Base-by-base conservation (phyloP, 2,888 invertebrate species). In the Petrolisthes manimaculis region DNA sequence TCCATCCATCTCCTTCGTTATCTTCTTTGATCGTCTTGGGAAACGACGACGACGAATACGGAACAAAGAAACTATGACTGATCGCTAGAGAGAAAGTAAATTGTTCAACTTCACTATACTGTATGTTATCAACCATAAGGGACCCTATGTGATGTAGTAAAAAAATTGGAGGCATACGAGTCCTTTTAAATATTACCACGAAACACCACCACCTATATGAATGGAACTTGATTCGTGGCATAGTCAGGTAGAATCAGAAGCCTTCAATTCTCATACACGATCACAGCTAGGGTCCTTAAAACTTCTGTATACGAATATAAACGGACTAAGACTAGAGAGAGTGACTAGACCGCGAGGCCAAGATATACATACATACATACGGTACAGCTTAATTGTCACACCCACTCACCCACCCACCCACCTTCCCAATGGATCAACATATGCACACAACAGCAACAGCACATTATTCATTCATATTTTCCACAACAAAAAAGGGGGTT, bases 281-380 rank as follows among this genome's bases (percentile, higher is more conserved):
- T 37, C 37, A 37, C 37, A 37, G n/a, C n/a, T n/a, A n/a, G 37
- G 37, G 37, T 37, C 37, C 37, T 37, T 37, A 37, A 37, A 71
- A 71, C 71, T 71, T 71, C 71, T n/a, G 71, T 71, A 71, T 71
- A 71, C 37, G 37, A 71, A 71, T 71, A 71, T 18, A 71, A 71
- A 71, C 71, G 71, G 37, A 71, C 71, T 71, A 71, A 71, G 71
- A 71, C 71, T 71, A 71, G 71, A 71, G 71, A 71, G 71, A 71
- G 71, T n/a, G 71, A 71, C 71, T 71, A 71, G 71, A n/a, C 21
- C 71, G 71, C 71, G 6, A 21, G 71, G 71, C 18, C 6, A 21
- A 14, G 71, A 71, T 14, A 71, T 21, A n/a, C 21, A 21, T 37
- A 37, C 37, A 37, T 37, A 37, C 37, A 37, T 37, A 37, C 37